Conservation (phyloP, 2,113 vertebrate species). For the Crotalus tigris region DNA sequence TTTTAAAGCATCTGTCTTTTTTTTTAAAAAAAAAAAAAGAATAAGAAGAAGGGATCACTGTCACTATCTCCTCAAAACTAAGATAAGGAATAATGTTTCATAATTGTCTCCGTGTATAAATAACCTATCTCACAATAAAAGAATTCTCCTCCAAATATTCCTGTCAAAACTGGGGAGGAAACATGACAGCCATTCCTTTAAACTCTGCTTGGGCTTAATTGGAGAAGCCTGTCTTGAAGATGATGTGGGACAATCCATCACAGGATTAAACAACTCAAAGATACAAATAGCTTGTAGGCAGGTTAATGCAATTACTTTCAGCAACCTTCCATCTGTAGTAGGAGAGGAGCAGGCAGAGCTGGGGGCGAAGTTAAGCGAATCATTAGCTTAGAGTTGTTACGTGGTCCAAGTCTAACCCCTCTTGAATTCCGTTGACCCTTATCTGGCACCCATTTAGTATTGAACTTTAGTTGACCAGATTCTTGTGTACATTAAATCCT, state of each 20-base stretch:
- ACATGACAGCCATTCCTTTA: neutral
- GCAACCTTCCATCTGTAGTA: neutral
- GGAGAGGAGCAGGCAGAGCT: neutral
- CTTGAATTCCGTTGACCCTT: neutral
- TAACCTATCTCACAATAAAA: constrained; percentile 18
- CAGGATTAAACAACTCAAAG: neutral
- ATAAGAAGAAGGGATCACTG: constrained; percentile 13
- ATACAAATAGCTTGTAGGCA: no score
- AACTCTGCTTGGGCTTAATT: constrained; percentile 33
- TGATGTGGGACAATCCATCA: neutral
- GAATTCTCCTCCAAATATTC: constrained; percentile 29
- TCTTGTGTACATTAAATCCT: no score
- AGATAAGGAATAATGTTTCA: constrained; percentile 49
- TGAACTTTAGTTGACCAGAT: no score
- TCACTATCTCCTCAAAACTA: constrained; percentile 46
- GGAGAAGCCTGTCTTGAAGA: neutral
- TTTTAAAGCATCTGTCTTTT: constrained; percentile 51
- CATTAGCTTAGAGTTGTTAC: neutral
- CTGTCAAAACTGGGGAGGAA: neutral
- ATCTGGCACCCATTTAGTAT: no score
- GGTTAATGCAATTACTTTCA: no score
- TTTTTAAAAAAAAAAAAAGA: neutral
- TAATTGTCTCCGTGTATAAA: constrained; percentile 51
- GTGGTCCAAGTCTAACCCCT: neutral
- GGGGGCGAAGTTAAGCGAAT: neutral